Conservation (phyloP, 2,888 invertebrate species). For the Ormyrus rosae region DNA sequence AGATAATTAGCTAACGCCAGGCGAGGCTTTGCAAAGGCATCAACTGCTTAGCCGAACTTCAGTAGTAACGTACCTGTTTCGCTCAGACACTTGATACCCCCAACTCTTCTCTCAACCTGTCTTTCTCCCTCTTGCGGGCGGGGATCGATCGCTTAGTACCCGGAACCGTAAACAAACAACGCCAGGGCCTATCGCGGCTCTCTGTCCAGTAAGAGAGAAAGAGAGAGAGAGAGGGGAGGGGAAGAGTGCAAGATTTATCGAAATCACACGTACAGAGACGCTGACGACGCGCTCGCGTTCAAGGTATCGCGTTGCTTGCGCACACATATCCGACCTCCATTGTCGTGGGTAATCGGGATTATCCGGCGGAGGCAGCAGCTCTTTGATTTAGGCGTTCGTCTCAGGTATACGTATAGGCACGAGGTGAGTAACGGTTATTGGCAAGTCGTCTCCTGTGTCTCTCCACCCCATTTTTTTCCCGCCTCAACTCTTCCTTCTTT, state of each 20-base stretch:
- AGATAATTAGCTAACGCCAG: too few species aligned
- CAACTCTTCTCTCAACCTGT: slow-evolving; percentile 3
- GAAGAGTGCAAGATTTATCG: slow-evolving; percentile 18
- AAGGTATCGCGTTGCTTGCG: background rate
- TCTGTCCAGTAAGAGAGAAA: background rate
- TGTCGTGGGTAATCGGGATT: background rate
- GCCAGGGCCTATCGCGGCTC: background rate
- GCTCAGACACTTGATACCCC: slow-evolving; percentile 2
- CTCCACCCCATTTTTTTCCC: background rate
- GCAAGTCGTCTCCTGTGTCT: background rate
- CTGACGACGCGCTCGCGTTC: background rate
- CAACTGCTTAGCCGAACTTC: background rate
- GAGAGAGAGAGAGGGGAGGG: too few species aligned
- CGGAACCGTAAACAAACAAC: slow-evolving; percentile 33
- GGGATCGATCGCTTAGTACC: slow-evolving; percentile 17
- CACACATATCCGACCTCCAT: slow-evolving; percentile 6
- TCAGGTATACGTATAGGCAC: too few species aligned
- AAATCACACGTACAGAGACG: background rate
- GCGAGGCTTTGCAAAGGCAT: too few species aligned
- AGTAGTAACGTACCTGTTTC: background rate
- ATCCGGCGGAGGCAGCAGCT: background rate
- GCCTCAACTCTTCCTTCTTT: too few species aligned
- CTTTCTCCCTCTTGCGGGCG: background rate
- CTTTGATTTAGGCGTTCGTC: background rate
- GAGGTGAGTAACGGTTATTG: background rate